Evolutionary conservation across 2,888 invertebrate genomes (phyloP).

Genomic region (Griposia aprilina): DNA sequence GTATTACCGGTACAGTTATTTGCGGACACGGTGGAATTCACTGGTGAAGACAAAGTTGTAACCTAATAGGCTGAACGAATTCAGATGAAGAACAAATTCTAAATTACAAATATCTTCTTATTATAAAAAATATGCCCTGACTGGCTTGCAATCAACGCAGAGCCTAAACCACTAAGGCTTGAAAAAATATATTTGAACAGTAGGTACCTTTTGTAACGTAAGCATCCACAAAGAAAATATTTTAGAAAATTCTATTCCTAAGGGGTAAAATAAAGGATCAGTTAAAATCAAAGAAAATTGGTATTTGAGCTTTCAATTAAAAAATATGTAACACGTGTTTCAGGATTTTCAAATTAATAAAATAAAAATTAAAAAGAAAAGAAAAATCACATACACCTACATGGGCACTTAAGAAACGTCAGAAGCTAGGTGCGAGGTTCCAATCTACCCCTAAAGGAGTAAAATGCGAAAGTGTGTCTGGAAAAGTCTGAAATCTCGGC

Average conservation of each 20-base stretch:
- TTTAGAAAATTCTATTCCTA: neutral
- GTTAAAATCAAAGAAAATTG: neutral
- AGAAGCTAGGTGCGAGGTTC: too few species aligned
- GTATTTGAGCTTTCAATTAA: neutral
- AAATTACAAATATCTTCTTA: neutral
- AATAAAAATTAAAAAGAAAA: too few species aligned
- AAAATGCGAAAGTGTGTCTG: neutral
- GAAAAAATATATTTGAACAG: neutral
- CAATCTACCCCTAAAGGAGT: neutral
- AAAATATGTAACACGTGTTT: neutral
- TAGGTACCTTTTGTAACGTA: neutral
- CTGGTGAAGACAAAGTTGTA: constrained; percentile 2
- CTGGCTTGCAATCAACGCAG: neutral
- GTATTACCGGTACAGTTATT: constrained; percentile 49
- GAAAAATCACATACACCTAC: too few species aligned
- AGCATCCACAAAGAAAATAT: neutral
- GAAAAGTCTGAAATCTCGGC: neutral
- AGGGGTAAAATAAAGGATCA: neutral
- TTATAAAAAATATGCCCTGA: neutral
- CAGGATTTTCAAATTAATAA: neutral
- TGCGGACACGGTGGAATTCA: constrained; percentile 22
- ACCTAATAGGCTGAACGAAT: neutral
- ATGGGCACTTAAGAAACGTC: too few species aligned
- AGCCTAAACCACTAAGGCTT: neutral
- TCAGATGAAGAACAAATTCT: neutral